phyloP scores from a whole-genome alignment of 2,797 vertebrate genomes.

The Calcarius lapponicus region DNA sequence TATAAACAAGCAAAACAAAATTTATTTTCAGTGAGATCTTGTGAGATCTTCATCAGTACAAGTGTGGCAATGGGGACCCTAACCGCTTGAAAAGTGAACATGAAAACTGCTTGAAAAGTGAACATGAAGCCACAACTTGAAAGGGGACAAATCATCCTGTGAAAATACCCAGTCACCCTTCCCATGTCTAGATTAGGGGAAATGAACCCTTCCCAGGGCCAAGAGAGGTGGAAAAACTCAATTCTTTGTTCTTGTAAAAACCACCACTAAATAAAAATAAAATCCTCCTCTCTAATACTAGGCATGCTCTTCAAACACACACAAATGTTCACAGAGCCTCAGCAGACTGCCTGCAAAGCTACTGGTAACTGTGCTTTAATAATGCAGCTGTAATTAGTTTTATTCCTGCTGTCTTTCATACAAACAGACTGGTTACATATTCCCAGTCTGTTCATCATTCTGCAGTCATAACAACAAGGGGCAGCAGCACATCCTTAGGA shows the following conservation, averaged over 20 bases:
- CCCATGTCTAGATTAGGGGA: neutral
- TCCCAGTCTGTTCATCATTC: constrained; percentile 15
- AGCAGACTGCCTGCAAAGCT: neutral
- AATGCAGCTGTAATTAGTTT: constrained; percentile 16
- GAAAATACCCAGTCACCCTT: neutral
- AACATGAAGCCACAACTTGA: neutral
- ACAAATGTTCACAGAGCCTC: neutral
- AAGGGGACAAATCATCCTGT: neutral
- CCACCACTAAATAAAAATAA: neutral
- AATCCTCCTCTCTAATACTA: neutral
- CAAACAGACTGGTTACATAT: neutral
- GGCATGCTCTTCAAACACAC: neutral
- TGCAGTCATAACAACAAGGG: constrained; percentile 25
- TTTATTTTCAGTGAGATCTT: neutral
- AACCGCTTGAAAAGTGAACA: neutral
- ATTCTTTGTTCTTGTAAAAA: constrained; percentile 8
- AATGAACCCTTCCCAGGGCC: neutral
- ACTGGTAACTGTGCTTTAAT: constrained; percentile 19
- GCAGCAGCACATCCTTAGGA: neutral
- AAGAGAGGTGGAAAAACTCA: neutral
- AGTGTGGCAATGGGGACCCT: neutral
- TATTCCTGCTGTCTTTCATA: neutral
- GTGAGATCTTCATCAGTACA: neutral
- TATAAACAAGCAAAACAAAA: neutral
- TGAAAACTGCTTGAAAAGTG: neutral